Conservation (phyloP, 2,888 invertebrate genomes). For the Yponomeuta sedellus region DNA sequence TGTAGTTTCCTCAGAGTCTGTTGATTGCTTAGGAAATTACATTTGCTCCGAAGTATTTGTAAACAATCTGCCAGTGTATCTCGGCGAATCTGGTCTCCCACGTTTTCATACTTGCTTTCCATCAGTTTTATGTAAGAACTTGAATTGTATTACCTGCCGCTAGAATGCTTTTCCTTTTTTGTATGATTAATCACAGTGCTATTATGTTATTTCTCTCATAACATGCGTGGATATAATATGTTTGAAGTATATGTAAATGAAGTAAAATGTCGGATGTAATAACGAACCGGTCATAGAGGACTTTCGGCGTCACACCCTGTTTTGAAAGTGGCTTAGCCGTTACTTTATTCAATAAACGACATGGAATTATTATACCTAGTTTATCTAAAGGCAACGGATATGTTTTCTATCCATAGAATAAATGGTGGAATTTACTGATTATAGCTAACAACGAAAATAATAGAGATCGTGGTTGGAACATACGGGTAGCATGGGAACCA, state of each 20-base stretch:
- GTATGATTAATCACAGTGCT: background rate
- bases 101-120: conserved; percentile 1
- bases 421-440: background rate
- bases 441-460: too few species aligned
- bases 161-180: conserved; percentile 6
- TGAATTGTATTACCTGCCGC: background rate
- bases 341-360: background rate
- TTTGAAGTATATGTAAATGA: background rate
- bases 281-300: background rate
- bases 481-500: too few species aligned
- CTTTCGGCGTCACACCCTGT: background rate
- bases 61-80: conserved; percentile 5
- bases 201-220: conserved; percentile 13
- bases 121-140: conserved; percentile 3
- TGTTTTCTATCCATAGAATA: background rate
- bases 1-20: background rate
- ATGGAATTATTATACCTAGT: background rate
- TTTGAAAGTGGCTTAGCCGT: conserved; percentile 1
- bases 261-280: background rate
- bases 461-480: too few species aligned
- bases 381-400: background rate
- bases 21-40: background rate
- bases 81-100: background rate
- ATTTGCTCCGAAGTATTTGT: conserved; percentile 1
- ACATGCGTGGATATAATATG: background rate